A percentile compares a stretch with the other conserved stretches of the same genome.
Conservation (phyloP, 2,797 vertebrate genomes). For the Chelmon rostratus region DNA sequence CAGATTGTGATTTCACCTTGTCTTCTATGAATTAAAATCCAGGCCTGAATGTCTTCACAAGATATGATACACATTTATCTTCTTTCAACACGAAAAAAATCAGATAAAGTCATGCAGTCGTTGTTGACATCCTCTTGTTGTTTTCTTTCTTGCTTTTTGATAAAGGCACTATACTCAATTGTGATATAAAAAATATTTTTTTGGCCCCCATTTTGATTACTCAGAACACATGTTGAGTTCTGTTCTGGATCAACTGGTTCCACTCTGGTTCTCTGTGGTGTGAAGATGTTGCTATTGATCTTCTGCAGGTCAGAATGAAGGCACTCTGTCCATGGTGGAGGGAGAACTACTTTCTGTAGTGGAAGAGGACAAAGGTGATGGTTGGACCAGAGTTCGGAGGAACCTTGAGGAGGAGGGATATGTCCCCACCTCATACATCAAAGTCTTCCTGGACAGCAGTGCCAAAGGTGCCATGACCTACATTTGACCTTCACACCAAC, state of each 20-base stretch:
- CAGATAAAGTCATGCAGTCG: no score
- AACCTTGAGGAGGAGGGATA: constrained; percentile 98
- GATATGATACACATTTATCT: no score
- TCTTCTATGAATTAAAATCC: no score
- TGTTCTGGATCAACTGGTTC: not conserved
- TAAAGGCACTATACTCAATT: no score
- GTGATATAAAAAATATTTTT: no score
- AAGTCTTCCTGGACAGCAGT: constrained; percentile 96
- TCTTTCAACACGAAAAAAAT: no score
- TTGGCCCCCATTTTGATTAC: not conserved
- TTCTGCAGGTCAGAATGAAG: constrained; percentile 94
- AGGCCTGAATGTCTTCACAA: no score
- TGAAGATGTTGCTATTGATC: not conserved
- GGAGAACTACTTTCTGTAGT: constrained; percentile 96
- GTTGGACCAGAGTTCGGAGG: constrained; percentile 96
- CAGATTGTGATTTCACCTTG: no score
- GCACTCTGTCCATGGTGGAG: constrained; percentile 96
- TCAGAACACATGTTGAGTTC: not conserved
- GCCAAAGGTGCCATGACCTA: constrained; percentile 92
- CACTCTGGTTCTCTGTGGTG: not conserved
- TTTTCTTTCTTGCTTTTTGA: no score
- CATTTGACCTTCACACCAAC: constrained; percentile 55
- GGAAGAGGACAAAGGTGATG: constrained; percentile 98
- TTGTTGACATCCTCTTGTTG: no score
- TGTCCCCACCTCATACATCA: constrained; percentile 98